Base-by-base conservation (phyloP, 2,113 vertebrate genomes). In the Sapayoa aenigma region DNA sequence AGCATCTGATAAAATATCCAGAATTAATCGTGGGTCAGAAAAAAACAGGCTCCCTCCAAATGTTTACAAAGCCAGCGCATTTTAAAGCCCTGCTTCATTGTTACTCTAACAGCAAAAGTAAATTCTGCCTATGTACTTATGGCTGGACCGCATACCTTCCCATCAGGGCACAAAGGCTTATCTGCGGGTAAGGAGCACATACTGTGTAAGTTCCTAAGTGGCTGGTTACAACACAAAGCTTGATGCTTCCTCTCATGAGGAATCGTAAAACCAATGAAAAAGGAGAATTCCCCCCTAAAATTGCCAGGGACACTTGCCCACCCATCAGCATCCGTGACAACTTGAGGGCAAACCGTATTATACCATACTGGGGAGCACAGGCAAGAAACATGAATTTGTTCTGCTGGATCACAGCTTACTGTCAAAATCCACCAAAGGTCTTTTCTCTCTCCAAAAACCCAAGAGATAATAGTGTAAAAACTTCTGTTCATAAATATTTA, bases 401-500 rank as follows among this genome's bases (percentile, higher is more conserved):
- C 90, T 92, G 84, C 68, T 12, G 44, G 69, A 90, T 96, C 87
- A 79, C 65, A 95, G 93, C 83, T 91, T 55, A 66, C 91, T 92
- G 79, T 91, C 95, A 91, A 90, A 90, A 96, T 53, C 68, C 79
- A 89, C 88, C 68, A 87, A 95, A 89, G 86, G 69, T 35, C 92
- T 92, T 96, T 93, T 97, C 93, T 92, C 74, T 93, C 90, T 59
- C 87, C 35, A 41, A 90, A 67, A 95, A 86, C 90, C 93, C 90
- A 82, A 94, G 92, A 96, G 94, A 95, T 95, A 93, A 97, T 78
- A 76, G 94, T 30, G 90, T 90, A 93, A 96, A 95, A 96, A 97
- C 91, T 96, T 96, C 81, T 94, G 94, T 96, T 94, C 93, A 95
- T 96, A 97, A 97, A 96, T 96, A 97, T 96, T 96, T 96, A 95